Conservation (phyloP, 1,140 invertebrate genomes). For the Dinoponera quadriceps region DNA sequence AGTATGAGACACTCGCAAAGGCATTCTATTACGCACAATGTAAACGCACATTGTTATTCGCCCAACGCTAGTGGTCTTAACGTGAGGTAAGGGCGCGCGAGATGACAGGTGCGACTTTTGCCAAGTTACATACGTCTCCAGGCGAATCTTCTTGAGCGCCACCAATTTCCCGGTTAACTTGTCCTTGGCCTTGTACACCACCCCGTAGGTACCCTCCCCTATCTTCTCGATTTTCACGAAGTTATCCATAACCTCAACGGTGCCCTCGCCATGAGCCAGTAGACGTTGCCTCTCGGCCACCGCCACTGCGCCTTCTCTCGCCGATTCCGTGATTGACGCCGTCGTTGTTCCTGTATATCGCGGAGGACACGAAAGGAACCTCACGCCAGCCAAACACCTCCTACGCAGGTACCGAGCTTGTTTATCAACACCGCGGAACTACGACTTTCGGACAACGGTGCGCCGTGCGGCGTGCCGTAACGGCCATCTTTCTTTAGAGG, state of each 20-base stretch:
- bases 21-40: not conserved
- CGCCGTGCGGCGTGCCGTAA: not conserved
- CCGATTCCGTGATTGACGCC: constrained; percentile 58
- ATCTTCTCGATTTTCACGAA: constrained; percentile 97
- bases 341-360: constrained; percentile 16
- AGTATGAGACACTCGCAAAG: not conserved
- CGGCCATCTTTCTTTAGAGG: constrained; percentile 28
- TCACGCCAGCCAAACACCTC: too few species aligned
- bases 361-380: too few species aligned
- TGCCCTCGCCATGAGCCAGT: constrained; percentile 49
- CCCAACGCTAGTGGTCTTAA: too few species aligned
- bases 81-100: not conserved
- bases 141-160: constrained; percentile 97
- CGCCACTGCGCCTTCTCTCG: constrained; percentile 31
- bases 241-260: constrained; percentile 89
- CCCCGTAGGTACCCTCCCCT: constrained; percentile 98
- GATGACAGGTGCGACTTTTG: constrained; percentile 4
- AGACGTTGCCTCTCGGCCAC: too few species aligned
- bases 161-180: constrained; percentile 93
- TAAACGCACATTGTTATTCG: not conserved
- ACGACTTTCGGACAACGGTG: not conserved
- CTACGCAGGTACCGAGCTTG: constrained; percentile 27
- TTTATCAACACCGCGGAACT: constrained; percentile 64
- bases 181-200: constrained; percentile 98
- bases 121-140: constrained; percentile 94